Base-by-base conservation (phyloP, 2,888 invertebrate genomes). In the Conus canariensis region DNA sequence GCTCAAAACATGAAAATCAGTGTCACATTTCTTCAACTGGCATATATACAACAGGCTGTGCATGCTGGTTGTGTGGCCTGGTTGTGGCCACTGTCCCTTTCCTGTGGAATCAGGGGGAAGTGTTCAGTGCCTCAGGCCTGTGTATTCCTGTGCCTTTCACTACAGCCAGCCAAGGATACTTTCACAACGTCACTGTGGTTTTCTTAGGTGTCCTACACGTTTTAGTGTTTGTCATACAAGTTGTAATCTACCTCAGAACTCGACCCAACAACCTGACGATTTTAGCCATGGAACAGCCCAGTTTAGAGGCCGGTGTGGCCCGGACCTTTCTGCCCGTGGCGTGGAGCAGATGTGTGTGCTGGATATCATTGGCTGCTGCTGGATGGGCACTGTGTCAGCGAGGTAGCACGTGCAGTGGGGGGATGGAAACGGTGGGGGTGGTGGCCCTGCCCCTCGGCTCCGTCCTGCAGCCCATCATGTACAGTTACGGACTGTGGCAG, bases 231-330 rank as follows among this genome's bases (percentile, higher is more conserved):
- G 58, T 56, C 7, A 25, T 83, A 19, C 82, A 83, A 8, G 58
- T 12, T 22, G 5, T 56, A 10, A 56, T 83, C 82, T 58, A 83
- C 58, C 3, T 83, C 82, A 83, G 1, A 83, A 83, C 82, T 7
- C 82, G 82, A 58, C 82, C 82, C 82, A 83, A 58, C 82, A 83
- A 58, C 58, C 56, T 83, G 58, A 25, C 82, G 19, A 22, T 16
- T 56, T 10, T 10, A 12, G 9, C 56, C 25, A 6, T 2, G 8
- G 70, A 22, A 8, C n/a, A 22, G 16, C 8, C n/a, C 22, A 30
- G 30, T 30, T 14, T 30, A 5, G 77, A 80, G 30, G 82, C 25
- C 82, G 45, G 82, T 12, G 56, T 22, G 6, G 19, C 56, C 10
- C 56, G 82, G 7, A 4, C 58, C 22, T 83, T 83, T 22, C 22